phyloP scores from a whole-genome alignment of 2,113 vertebrate species.

The Stegostoma tigrinum region DNA sequence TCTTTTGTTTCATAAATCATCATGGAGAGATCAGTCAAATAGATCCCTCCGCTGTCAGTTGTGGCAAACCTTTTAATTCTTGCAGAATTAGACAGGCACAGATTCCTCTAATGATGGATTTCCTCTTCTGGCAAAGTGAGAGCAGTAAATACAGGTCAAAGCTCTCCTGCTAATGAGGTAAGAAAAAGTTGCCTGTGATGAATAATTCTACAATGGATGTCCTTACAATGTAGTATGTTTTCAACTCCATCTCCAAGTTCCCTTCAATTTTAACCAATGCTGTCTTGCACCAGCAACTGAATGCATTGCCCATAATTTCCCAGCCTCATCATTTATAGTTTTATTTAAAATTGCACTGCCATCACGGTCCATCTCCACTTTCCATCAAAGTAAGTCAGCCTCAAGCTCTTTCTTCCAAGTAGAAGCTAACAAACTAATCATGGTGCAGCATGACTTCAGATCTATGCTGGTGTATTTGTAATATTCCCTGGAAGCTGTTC shows the following conservation, averaged over 20 bases:
- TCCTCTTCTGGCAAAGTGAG: not conserved
- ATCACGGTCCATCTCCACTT: not conserved
- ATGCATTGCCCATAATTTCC: not conserved
- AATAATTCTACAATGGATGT: constrained; percentile 20
- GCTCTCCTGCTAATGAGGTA: not conserved
- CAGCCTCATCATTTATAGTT: not conserved
- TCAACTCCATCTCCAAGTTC: not conserved
- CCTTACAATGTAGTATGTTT: not conserved
- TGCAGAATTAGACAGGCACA: not conserved
- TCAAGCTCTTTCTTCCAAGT: not conserved
- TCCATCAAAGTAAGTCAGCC: not conserved
- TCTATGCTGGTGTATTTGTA: not conserved
- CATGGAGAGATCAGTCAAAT: not conserved
- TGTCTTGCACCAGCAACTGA: not conserved
- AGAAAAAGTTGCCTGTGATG: not conserved
- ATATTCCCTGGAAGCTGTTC: not conserved
- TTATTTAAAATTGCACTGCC: not conserved
- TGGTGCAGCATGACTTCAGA: not conserved
- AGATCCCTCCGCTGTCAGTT: constrained; percentile 7
- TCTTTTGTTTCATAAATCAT: not conserved
- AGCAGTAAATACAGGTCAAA: constrained; percentile 29
- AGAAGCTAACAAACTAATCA: constrained; percentile 2
- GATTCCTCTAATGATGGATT: constrained; percentile 6
- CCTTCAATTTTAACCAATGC: not conserved
- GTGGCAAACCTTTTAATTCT: not conserved